Percentiles rank a stretch among this genome's conserved stretches.
Conservation (phyloP, 2,797 vertebrate species). For the Podarcis lilfordi region DNA sequence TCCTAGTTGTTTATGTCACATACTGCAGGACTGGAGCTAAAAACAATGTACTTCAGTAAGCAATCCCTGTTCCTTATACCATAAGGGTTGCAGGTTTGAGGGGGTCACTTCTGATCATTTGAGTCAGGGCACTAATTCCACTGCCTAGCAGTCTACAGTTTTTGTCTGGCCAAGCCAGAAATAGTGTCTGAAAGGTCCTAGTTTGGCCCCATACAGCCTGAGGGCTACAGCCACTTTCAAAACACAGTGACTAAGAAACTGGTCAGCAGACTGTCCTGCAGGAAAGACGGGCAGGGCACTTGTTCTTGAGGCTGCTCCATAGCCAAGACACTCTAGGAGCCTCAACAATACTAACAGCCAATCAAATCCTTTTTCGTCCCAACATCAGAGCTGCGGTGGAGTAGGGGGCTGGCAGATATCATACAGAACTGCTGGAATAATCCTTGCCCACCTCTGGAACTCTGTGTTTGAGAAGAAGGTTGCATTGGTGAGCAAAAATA, state of each 20-base stretch:
- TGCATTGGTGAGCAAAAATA: not conserved
- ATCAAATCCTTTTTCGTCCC: not conserved
- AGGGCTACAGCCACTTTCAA: not conserved
- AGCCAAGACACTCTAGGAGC: not conserved
- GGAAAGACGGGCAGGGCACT: not conserved
- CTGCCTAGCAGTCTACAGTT: not conserved
- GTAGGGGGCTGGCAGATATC: not conserved
- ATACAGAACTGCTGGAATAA: not conserved
- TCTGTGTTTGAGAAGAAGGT: not conserved
- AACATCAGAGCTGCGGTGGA: not conserved
- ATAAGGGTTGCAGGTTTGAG: not conserved
- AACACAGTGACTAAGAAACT: not conserved
- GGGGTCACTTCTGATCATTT: not conserved
- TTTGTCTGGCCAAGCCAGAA: not conserved
- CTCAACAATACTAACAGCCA: not conserved
- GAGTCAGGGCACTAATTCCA: not conserved
- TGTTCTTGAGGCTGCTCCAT: not conserved
- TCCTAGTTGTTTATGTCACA: not conserved
- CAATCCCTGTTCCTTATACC: not conserved
- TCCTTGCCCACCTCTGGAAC: not conserved
- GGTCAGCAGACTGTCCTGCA: not conserved
- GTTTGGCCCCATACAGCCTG: not conserved
- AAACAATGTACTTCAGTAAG: not conserved
- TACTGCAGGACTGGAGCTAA: not conserved
- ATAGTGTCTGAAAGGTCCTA: not conserved